Base-by-base conservation (phyloP, 2,113 vertebrate species). In the Urocolius indicus region DNA sequence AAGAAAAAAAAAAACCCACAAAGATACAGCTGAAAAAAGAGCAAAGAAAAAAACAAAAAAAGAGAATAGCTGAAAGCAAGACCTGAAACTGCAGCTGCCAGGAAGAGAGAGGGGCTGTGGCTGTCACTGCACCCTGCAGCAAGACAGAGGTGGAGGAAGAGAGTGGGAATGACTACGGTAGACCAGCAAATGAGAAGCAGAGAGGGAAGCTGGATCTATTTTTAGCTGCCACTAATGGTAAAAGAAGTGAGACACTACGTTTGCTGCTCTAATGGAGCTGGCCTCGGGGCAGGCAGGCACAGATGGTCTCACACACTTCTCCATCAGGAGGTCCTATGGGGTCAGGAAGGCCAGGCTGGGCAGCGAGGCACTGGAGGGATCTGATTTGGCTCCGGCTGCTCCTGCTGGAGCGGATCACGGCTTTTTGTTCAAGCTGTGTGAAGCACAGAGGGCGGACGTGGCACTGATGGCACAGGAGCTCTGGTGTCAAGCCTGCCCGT, bases 161-260 rank as follows among this genome's bases (percentile, higher is more conserved):
- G 6, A 0, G 14, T 58, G n/a, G 5, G 20, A 16, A 29, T 45
- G 52, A 21, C 3, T 43, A 27, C 0, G 0, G 29, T 2, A 65
- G 65, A 74, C 84, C 23, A 84, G 16, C 18, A 84, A 80, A 69
- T 34, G 22, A 63, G 30, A 26, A 82, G 34, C 12, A 80, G 27
- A 89, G 21, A 69, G 11, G 32, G 81, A 77, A 92, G 74, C 0
- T 3, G 5, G 12, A 16, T 81, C 43, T 93, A 75, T 89, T 89
- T 94, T 84, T 89, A 94, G 51, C 32, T 77, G 18, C 16, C 80
- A 10, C 58, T 58, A 45, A 45, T 0, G 0, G 26, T 79, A 24
- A 49, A 90, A 90, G 41, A 69, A 75, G 36, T 29, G 43, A 95
- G 8, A 45, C 21, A 23, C 16, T 27, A 5, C 14, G 8, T 55